A percentile compares a stretch with the other conserved stretches of the same genome.
These are phyloP conservation scores for Pristionchus japonicus DNA, from an alignment of 2,888 invertebrate species.

Conservation along the genomic window DNA sequence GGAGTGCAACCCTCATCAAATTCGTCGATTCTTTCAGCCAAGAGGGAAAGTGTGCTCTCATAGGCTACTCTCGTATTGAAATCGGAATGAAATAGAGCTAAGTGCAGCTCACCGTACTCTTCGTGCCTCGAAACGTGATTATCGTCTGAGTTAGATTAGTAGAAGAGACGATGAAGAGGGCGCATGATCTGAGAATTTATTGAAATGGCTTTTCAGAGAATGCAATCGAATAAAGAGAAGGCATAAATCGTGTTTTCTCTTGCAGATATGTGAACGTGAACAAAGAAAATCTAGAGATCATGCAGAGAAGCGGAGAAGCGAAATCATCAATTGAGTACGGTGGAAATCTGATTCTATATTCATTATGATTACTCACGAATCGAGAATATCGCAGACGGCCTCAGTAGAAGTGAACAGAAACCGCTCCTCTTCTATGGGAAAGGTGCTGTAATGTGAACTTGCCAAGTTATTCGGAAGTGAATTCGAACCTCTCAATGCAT, in stretches of 20 bases:
- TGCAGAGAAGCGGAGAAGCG: too few relatives aligned
- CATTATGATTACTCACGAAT: not conserved
- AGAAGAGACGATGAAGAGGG: not conserved
- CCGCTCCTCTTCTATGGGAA: conserved; percentile 20
- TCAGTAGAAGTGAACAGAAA: conserved; percentile 7
- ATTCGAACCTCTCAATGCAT: not conserved
- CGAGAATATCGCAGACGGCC: not conserved
- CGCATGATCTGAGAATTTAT: not conserved
- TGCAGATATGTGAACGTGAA: too few relatives aligned
- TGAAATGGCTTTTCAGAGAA: not conserved
- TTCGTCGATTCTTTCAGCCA: too few relatives aligned
- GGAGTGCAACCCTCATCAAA: not conserved
- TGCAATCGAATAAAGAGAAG: not conserved
- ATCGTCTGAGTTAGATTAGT: not conserved
- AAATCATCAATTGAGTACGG: too few relatives aligned
- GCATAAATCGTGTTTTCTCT: not conserved
- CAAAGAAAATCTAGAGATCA: too few relatives aligned
- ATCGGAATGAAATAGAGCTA: not conserved
- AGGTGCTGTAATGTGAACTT: not conserved
- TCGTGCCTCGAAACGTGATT: not conserved
- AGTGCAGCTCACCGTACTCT: not conserved
- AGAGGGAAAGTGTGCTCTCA: too few relatives aligned
- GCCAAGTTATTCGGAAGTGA: not conserved
- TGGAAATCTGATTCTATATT: too few relatives aligned
- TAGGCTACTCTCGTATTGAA: too few relatives aligned